phyloP scores from a whole-genome alignment of 2,888 invertebrate species.

The Metalampra italica region DNA sequence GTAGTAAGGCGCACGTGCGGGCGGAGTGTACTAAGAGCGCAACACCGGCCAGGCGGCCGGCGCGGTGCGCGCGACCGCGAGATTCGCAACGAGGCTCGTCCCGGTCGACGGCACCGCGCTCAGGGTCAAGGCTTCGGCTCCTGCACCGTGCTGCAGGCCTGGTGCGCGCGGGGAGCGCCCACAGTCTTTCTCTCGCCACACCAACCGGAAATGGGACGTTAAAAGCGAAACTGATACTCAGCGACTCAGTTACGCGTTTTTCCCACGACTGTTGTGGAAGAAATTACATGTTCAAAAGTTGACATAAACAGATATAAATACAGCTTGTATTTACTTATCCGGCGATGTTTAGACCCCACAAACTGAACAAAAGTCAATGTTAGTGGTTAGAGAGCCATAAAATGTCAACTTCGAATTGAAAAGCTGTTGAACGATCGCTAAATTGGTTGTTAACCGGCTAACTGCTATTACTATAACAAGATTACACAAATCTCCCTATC shows the following conservation, averaged over 20 bases:
- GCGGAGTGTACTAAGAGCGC: slow-evolving; percentile 64
- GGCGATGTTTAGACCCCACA: slow-evolving; percentile 17
- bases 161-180: slow-evolving; percentile 42
- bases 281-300: slow-evolving; percentile 29
- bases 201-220: slow-evolving; percentile 56
- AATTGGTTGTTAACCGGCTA: slow-evolving; percentile 55
- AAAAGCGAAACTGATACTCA: slow-evolving; percentile 68
- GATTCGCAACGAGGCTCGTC: slow-evolving; percentile 69
- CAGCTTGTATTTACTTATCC: slow-evolving; percentile 4
- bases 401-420: slow-evolving; percentile 38
- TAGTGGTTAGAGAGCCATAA: slow-evolving; percentile 30
- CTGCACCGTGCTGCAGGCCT: slow-evolving; percentile 66
- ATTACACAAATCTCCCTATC: slow-evolving; percentile 73
- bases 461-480: slow-evolving; percentile 68
- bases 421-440: slow-evolving; percentile 43
- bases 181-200: slow-evolving; percentile 42
- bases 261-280: slow-evolving; percentile 30
- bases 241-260: slow-evolving; percentile 22
- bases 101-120: slow-evolving; percentile 77
- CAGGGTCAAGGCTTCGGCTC: slow-evolving; percentile 76
- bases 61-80: slow-evolving; percentile 54
- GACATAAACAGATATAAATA: slow-evolving; percentile 10
- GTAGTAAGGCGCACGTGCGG: slow-evolving; percentile 59
- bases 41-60: slow-evolving; percentile 52
- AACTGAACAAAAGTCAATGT: slow-evolving; percentile 21